Evolutionary conservation across 2,113 vertebrate genomes (phyloP).

Genomic region (Patagioenas fasciata): DNA sequence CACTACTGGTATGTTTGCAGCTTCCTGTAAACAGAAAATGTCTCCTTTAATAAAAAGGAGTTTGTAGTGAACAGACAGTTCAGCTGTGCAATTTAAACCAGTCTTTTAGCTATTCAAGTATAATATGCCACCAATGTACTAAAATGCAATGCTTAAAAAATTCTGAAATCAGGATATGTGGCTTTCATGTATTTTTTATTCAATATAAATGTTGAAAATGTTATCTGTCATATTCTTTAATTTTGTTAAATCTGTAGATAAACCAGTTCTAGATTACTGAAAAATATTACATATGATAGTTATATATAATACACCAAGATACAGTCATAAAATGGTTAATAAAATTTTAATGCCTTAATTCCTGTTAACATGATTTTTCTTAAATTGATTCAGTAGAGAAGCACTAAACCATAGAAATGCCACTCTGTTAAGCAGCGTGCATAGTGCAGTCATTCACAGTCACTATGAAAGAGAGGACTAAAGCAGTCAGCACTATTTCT

Average conservation of each 20-base stretch:
- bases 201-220: background rate
- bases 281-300: background rate
- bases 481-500: slow-evolving; percentile 60
- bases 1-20: slow-evolving; percentile 9
- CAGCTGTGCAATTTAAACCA: background rate
- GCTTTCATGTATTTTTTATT: background rate
- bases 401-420: background rate
- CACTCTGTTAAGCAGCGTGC: slow-evolving; percentile 7
- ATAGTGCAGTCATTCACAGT: slow-evolving; percentile 53
- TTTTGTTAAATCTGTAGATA: background rate
- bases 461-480: slow-evolving; percentile 24
- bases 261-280: background rate
- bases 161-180: background rate
- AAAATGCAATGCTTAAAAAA: background rate
- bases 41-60: slow-evolving; percentile 9
- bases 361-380: background rate
- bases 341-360: background rate
- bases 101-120: background rate
- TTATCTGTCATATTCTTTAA: background rate
- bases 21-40: slow-evolving; percentile 40
- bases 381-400: background rate
- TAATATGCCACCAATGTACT: background rate
- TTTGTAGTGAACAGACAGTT: background rate
- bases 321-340: background rate
- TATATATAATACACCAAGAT: background rate